These are phyloP conservation scores for Drosophila neutralis DNA, from an alignment of 2,888 invertebrate genomes.

Conservation along the genomic window DNA sequence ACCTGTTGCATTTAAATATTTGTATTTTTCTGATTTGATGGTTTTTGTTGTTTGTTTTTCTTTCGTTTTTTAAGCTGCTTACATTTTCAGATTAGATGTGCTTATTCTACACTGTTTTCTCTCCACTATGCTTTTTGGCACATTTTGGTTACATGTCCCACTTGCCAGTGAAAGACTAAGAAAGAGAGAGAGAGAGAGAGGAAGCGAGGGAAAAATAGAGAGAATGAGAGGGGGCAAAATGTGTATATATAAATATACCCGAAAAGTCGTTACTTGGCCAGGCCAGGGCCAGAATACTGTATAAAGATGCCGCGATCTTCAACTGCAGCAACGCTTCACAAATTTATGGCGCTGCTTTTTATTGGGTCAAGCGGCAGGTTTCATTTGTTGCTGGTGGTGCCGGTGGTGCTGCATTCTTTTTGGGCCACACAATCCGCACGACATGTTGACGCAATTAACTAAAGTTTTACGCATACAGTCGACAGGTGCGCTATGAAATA, in stretches of 20 bases:
- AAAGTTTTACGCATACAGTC: conserved; percentile 14
- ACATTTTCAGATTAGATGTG: conserved; percentile 73
- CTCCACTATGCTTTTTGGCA: conserved; percentile 64
- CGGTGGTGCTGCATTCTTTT: conserved; percentile 55
- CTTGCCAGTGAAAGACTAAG: conserved; percentile 56
- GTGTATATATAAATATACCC: conserved; percentile 44
- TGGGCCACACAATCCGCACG: conserved; percentile 52
- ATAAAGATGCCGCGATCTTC: conserved; percentile 52
- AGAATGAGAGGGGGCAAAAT: background rate
- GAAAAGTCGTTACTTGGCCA: conserved; percentile 50
- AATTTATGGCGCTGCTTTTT: conserved; percentile 71
- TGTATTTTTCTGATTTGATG: background rate
- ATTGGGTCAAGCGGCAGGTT: conserved; percentile 78
- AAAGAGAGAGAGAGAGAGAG: conserved; percentile 1
- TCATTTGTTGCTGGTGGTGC: conserved; percentile 38
- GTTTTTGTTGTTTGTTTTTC: background rate
- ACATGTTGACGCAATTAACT: conserved; percentile 72
- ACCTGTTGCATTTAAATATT: conserved; percentile 49
- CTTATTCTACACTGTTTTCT: conserved; percentile 46
- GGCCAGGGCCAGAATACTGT: conserved; percentile 34
- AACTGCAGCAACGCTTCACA: conserved; percentile 36
- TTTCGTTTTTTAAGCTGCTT: conserved; percentile 53
- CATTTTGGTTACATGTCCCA: conserved; percentile 73
- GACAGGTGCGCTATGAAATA: conserved; percentile 45
- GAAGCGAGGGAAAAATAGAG: background rate